These are phyloP conservation scores for Prunella himalayana DNA, from an alignment of 2,113 vertebrate genomes.

Conservation along the genomic window DNA sequence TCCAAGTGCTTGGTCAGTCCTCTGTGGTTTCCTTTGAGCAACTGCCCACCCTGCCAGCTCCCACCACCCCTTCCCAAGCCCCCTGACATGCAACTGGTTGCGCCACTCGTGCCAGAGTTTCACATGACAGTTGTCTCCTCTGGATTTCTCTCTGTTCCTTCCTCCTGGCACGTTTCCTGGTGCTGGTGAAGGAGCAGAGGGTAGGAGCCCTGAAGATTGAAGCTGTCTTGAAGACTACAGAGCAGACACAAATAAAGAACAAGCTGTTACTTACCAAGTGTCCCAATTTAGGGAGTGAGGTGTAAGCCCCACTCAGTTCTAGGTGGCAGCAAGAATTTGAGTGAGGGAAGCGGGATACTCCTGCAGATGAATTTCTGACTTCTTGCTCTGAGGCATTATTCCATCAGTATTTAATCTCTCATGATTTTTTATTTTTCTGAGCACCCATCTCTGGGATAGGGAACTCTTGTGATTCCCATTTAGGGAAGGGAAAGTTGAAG, in stretches of 20 bases:
- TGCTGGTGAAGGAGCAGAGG: not conserved
- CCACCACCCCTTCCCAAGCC: slow-evolving; percentile 11
- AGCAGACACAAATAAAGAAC: not conserved
- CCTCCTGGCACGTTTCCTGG: not conserved
- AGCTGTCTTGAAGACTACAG: not conserved
- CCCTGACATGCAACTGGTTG: not conserved
- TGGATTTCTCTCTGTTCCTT: not conserved
- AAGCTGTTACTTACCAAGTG: not conserved
- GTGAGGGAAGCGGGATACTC: not conserved
- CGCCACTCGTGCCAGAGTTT: not conserved
- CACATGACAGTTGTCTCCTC: slow-evolving; percentile 11
- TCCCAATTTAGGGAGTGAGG: not conserved
- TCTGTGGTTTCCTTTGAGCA: slow-evolving; percentile 53
- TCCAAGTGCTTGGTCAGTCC: slow-evolving; percentile 11
- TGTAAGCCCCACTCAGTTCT: rapidly evolving
- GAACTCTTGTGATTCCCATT: not conserved
- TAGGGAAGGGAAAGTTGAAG: not conserved
- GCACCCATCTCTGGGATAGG: not conserved
- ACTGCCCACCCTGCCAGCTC: slow-evolving; percentile 21
- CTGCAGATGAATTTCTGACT: not conserved
- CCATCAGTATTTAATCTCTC: not conserved
- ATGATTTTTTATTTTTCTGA: not conserved
- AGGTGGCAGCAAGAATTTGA: not conserved
- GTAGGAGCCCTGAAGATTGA: not conserved
- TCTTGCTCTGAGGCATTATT: not conserved